Evolutionary conservation across 1,140 invertebrate genomes (phyloP), one percentile per base, ranked within the genome.

Genomic region (Drosophila dunni): DNA sequence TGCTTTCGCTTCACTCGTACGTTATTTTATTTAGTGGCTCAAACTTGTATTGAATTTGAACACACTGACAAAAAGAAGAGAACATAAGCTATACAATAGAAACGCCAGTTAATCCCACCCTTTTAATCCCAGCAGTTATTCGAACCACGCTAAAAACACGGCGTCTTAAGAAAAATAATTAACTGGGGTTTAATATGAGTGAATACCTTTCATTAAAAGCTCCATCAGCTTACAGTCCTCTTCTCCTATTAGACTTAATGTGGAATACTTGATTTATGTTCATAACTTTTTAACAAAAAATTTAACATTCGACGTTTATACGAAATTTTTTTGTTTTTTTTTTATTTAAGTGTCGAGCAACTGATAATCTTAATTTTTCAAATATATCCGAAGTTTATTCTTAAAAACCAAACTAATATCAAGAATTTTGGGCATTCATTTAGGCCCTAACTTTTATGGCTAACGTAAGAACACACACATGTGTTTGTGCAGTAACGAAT

Each of bases 11-110:
- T 66, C 53, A 72, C 63, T 66, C 57, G 44, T 38, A 33, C 44
- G 11, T 68, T 73, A 78, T 78, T 81, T 81, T 81, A 81, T 78
- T 81, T 67, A 64, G 56, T 54, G 38, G 33, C 48, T 15, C 13
- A 60, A 66, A 65, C 66, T 58, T 58, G 63, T 66, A 65, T 72
- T 42, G 69, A 57, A 45, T 42, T 6, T 34, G 6, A 56, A 20
- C 62, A 40, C 20, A 5, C 48, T 2, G 20, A 58, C 50, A 36
- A 45, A 15, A 20, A 51, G n/a, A 45, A 11, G n/a, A 51, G 15
- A 20, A 54, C 50, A 65, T 29, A 40, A 29, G n/a, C 45, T 34
- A 2, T 15, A 42, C 42, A 9, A 29, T 24, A 20, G n/a, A 45
- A n/a, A n/a, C 7, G 51, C 51, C 33, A 8, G 11, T 53, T 15